Evolutionary conservation across 2,797 vertebrate species (phyloP).

Genomic region (Rhincodon typus): DNA sequence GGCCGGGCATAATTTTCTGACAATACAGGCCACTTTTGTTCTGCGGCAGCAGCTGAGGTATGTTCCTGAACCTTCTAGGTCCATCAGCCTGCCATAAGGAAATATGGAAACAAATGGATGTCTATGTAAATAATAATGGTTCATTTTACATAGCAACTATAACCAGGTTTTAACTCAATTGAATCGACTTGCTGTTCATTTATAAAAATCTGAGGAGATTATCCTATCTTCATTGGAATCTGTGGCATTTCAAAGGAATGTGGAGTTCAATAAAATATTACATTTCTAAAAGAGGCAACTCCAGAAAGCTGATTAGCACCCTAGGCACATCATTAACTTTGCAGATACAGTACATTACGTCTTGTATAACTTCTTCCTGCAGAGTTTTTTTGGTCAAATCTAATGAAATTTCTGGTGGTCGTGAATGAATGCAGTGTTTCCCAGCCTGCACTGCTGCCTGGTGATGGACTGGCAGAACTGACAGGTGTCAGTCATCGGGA

Average conservation of each 20-base stretch:
- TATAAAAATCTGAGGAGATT: neutral
- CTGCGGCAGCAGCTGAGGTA: neutral
- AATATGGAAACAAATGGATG: neutral
- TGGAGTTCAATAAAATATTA: neutral
- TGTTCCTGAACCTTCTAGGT: neutral
- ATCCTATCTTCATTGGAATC: neutral
- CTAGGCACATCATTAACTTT: neutral
- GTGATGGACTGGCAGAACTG: neutral
- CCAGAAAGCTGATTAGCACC: neutral
- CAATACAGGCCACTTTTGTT: too few species aligned
- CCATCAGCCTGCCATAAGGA: neutral
- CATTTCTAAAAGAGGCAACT: neutral
- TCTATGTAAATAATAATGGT: neutral
- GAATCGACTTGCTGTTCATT: conserved; percentile 6
- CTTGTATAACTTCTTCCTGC: neutral
- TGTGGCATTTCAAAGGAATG: neutral
- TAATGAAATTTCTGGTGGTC: neutral
- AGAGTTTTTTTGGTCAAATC: neutral
- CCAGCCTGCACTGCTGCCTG: neutral
- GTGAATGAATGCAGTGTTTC: neutral
- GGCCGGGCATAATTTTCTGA: neutral
- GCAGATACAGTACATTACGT: too few species aligned
- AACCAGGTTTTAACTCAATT: conserved; percentile 16
- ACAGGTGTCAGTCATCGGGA: neutral
- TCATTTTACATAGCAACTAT: neutral